These are phyloP conservation scores for Camponotus pennsylvanicus DNA, from an alignment of 1,140 invertebrate genomes.

Conservation along the genomic window DNA sequence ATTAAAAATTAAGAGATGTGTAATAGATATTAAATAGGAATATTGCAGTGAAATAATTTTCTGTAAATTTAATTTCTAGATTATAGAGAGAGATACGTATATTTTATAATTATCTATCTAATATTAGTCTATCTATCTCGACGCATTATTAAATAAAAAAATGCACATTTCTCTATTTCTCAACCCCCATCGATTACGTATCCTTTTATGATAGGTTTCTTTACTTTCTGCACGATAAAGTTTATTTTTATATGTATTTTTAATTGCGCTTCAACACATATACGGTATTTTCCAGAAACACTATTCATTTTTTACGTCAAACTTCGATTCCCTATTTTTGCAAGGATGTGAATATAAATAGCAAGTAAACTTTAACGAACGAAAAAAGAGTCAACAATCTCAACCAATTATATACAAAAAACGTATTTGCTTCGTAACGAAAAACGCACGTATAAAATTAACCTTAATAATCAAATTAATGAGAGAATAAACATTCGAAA, in stretches of 20 bases:
- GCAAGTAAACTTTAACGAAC: constrained; percentile 30
- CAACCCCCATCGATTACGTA: constrained; percentile 15
- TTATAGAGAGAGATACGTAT: constrained; percentile 15
- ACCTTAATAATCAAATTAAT: constrained; percentile 35
- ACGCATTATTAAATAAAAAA: constrained; percentile 38
- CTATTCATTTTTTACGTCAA: neutral
- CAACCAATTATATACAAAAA: neutral
- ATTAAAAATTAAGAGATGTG: neutral
- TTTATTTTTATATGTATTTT: constrained; percentile 34
- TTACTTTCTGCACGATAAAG: constrained; percentile 38
- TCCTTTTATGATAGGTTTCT: constrained; percentile 1
- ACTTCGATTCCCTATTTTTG: neutral
- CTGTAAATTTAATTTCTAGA: constrained; percentile 22
- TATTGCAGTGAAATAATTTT: neutral
- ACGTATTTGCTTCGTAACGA: constrained; percentile 10
- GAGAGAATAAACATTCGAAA: constrained; percentile 1
- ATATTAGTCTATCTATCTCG: constrained; percentile 25
- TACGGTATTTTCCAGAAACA: neutral
- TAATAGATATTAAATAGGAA: neutral
- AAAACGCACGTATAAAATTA: constrained; percentile 41
- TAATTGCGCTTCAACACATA: constrained; percentile 24
- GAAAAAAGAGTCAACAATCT: constrained; percentile 29
- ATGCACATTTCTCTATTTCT: constrained; percentile 17
- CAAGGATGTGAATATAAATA: neutral
- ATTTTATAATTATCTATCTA: constrained; percentile 32